These are phyloP conservation scores for Ramphastos sulfuratus DNA, from an alignment of 2,113 vertebrate species.

Conservation along the genomic window DNA sequence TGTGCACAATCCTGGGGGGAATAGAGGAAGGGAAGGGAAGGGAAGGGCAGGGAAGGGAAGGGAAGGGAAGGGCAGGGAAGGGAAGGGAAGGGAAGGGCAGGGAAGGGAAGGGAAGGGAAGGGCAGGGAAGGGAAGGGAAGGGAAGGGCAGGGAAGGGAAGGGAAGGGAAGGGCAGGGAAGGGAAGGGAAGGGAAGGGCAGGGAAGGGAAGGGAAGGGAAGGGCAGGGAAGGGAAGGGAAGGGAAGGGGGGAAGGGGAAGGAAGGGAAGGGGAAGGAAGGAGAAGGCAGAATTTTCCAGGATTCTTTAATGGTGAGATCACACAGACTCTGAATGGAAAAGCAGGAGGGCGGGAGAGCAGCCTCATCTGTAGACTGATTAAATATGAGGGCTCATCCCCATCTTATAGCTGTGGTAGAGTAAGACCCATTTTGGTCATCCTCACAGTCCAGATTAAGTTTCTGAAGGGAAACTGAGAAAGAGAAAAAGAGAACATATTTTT, in stretches of 20 bases:
- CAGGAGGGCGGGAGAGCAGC: background rate
- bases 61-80: no score
- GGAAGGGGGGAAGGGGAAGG: no score
- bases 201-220: fast-evolving
- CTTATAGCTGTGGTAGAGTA: background rate
- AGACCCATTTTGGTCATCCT: background rate
- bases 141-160: no score
- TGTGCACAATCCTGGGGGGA: background rate
- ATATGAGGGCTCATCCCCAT: background rate
- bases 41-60: no score
- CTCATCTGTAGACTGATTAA: background rate
- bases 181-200: no score
- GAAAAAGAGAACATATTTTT: background rate
- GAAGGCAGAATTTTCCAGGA: background rate
- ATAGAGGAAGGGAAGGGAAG: fast-evolving
- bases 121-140: no score
- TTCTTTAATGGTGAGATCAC: background rate
- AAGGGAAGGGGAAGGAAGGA: no score
- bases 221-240: no score
- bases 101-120: no score
- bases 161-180: no score
- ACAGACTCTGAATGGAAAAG: background rate
- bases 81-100: fast-evolving
- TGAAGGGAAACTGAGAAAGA: background rate
- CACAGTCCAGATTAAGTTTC: background rate